Evolutionary conservation across 1,140 invertebrate genomes (phyloP), one percentile per base, ranked within the genome.

Genomic region (Procambarus clarkii): DNA sequence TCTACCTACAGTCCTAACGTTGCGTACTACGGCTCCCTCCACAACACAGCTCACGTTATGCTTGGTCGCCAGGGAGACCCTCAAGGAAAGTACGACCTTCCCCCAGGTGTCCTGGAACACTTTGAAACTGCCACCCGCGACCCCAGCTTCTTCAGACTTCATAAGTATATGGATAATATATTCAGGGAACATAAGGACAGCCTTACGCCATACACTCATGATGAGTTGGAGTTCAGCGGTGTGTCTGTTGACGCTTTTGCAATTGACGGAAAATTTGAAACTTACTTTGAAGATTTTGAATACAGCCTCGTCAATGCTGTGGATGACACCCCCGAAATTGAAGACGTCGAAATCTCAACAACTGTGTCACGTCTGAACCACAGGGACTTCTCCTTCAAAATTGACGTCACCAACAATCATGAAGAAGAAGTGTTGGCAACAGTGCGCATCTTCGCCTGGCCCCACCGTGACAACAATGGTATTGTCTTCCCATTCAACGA

Each of bases 231-330:
- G 45, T 90, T 83, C 88, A 21, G 45, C 11, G 81, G 81, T 15
- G 80, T 84, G 15, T 18, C 45, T 24, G 24, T 90, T 4, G 60
- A 76, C 0, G 48, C n/a, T 74, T n/a, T 90, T 34, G 34, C 64
- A 21, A 58, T 90, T 58, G 74, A 76, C 48, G 81, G 71, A 8
- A 15, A 3, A 1, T 50, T 90, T 3, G 71, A 74, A 11, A 90
- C 88, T 3, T 83, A 44, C 88, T 90, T 90, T n/a, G 88, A 90
- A n/a, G 88, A 84, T 58, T 89, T 89, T 45, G 79, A 89, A 58
- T 89, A 83, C 48, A 83, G 71, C 50, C 45, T 89, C 18, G 1
- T 90, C 24, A 90, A 90, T 58, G 88, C 88, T 60, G 79, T 90
- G 4, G 88, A 90, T 77, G 80, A 83, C n/a, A 77, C 80, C 0